Conservation (phyloP, 92 coral and sea anemone genomes). For the Phenganax subtilis region DNA sequence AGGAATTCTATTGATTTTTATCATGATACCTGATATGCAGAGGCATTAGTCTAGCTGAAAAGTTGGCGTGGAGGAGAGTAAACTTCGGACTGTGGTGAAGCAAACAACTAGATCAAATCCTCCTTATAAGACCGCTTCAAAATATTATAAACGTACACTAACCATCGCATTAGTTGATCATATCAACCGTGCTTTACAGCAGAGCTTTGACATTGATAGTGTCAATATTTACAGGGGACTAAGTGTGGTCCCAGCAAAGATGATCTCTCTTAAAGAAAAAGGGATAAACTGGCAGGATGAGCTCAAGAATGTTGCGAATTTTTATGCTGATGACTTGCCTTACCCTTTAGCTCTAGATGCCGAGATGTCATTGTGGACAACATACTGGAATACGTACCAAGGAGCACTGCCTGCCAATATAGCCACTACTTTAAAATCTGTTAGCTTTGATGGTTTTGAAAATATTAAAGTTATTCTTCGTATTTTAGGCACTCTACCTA, state of each 20-base stretch:
- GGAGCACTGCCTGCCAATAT: too few species aligned
- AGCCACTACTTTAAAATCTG: too few species aligned
- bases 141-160: background rate
- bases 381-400: background rate
- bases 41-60: background rate
- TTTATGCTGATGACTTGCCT: background rate
- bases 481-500: too few species aligned
- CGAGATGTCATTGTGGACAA: background rate
- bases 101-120: too few species aligned
- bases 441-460: too few species aligned
- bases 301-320: background rate
- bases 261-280: background rate
- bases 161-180: background rate
- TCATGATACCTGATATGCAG: too few species aligned
- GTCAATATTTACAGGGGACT: too few species aligned
- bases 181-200: too few species aligned
- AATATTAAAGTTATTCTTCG: too few species aligned
- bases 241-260: too few species aligned
- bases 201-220: too few species aligned
- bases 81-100: background rate
- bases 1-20: too few species aligned
- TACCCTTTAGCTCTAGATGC: background rate
- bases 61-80: background rate
- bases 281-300: background rate
- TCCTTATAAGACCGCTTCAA: background rate